Conservation (phyloP, 2,113 vertebrate genomes). For the Eptesicus fuscus region DNA sequence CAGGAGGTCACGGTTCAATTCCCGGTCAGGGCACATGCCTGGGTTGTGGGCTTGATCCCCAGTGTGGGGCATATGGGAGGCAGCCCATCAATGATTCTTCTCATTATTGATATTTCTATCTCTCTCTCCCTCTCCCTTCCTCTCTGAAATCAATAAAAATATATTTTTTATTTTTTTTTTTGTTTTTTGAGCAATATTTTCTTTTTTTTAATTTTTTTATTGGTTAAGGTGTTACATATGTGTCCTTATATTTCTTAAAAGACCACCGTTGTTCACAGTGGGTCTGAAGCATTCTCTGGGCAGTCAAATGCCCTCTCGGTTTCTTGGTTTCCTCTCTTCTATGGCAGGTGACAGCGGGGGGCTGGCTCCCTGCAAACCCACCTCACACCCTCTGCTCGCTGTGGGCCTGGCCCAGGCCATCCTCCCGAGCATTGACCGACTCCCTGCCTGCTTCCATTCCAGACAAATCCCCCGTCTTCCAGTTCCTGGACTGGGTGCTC, state of each 20-base stretch:
- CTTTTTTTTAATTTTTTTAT: too few species aligned
- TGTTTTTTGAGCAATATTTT: too few species aligned
- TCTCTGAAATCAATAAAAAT: too few species aligned
- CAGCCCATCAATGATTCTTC: background rate
- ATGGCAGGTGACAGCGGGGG: background rate
- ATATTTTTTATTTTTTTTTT: too few species aligned
- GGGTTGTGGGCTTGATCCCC: too few species aligned
- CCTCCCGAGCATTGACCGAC: background rate
- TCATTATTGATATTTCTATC: too few species aligned
- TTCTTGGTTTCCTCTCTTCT: background rate
- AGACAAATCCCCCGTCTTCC: slow-evolving; percentile 91
- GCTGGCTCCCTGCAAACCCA: background rate
- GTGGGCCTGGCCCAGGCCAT: accelerated
- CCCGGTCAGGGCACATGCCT: too few species aligned
- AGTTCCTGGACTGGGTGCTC: slow-evolving; percentile 93
- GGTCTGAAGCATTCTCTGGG: background rate
- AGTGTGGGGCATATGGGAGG: too few species aligned
- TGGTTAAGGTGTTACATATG: too few species aligned
- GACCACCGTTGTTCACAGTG: accelerated
- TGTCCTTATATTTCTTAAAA: background rate
- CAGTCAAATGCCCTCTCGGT: background rate
- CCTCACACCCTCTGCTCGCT: accelerated
- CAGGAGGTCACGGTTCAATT: too few species aligned
- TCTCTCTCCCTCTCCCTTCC: too few species aligned
- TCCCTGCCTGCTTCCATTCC: slow-evolving; percentile 30